These are phyloP conservation scores for Sciurus niger DNA, from an alignment of 2,113 vertebrate genomes.

Conservation along the genomic window DNA sequence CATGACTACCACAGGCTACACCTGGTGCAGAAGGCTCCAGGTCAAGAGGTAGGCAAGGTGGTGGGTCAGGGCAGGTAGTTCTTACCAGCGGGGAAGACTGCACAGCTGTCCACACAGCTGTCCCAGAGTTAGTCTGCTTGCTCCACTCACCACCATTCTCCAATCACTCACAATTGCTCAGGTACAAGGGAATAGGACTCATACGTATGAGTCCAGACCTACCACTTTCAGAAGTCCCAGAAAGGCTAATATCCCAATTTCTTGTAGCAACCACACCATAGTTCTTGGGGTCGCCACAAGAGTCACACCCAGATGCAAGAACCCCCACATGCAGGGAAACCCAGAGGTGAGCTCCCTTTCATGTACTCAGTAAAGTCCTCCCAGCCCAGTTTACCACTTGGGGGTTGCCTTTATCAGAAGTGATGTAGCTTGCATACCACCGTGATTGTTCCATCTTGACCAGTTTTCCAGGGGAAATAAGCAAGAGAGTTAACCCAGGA, in stretches of 20 bases:
- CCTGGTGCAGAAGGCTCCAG: background rate
- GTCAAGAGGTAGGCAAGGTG: background rate
- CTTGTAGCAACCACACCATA: background rate
- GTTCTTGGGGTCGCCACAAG: background rate
- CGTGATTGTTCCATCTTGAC: background rate
- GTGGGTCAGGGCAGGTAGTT: background rate
- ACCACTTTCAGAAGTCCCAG: background rate
- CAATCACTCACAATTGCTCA: background rate
- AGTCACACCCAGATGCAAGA: background rate
- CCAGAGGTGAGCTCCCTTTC: background rate
- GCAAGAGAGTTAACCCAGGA: background rate
- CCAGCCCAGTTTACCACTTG: background rate
- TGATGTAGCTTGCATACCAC: background rate
- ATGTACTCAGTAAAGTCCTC: background rate
- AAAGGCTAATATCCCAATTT: background rate
- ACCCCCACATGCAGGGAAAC: background rate
- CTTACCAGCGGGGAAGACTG: rapidly evolving
- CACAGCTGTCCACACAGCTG: too few species aligned
- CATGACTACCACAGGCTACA: rapidly evolving
- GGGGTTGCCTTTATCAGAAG: background rate
- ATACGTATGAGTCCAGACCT: too few species aligned
- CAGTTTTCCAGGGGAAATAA: background rate
- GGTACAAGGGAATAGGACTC: background rate
- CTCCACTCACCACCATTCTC: background rate
- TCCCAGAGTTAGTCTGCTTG: background rate